Evolutionary conservation across 2,113 vertebrate genomes (phyloP).

Genomic region (Motacilla alba): DNA sequence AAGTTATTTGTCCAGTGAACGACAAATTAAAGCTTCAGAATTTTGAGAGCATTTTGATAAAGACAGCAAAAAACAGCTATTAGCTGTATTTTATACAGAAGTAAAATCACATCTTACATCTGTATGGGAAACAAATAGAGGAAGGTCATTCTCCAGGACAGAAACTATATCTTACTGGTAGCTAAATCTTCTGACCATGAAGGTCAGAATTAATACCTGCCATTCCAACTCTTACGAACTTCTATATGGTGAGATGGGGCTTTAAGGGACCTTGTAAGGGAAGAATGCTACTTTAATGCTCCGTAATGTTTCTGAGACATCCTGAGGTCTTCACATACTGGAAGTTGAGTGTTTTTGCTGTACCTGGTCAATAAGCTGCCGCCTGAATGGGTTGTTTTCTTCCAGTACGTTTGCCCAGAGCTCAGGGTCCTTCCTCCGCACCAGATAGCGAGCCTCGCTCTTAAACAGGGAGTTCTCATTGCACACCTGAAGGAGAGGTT

Average conservation of each 20-base stretch:
- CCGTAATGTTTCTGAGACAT: neutral
- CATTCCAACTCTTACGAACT: neutral
- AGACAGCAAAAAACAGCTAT: neutral
- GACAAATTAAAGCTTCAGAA: neutral
- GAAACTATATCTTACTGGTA: neutral
- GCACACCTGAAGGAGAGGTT: conserved; percentile 81
- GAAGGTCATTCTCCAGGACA: neutral
- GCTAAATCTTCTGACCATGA: neutral
- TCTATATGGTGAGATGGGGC: neutral
- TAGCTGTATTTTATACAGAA: neutral
- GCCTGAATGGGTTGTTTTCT: conserved; percentile 83
- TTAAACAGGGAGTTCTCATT: conserved; percentile 93
- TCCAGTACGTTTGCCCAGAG: conserved; percentile 89
- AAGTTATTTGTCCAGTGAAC: neutral
- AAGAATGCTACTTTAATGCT: neutral
- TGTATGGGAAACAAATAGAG: neutral
- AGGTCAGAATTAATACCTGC: neutral
- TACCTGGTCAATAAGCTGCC: conserved; percentile 91
- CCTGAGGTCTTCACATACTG: neutral
- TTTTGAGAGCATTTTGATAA: neutral
- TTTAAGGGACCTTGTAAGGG: neutral
- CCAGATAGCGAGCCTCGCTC: conserved; percentile 88
- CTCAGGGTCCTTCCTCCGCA: conserved; percentile 88
- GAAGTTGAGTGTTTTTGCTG: neutral
- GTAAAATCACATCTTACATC: neutral